These are phyloP conservation scores for Ellobium chinense DNA, from an alignment of 2,888 invertebrate genomes.

Conservation along the genomic window DNA sequence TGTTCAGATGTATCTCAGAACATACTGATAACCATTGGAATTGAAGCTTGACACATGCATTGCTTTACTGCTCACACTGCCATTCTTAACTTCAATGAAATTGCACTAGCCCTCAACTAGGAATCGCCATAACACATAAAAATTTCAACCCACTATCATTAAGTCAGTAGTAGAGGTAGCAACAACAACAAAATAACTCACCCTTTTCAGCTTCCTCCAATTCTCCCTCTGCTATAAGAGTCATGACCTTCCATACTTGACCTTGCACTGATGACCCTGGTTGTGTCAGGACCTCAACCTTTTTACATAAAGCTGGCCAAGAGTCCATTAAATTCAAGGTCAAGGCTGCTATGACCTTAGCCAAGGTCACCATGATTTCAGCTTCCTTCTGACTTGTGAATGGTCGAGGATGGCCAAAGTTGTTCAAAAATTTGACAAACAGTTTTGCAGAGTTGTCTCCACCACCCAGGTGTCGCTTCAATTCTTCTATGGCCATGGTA, in stretches of 20 bases:
- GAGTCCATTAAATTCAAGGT: slow-evolving; percentile 48
- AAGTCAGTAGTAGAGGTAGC: too few species aligned
- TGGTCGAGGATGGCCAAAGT: slow-evolving; percentile 66
- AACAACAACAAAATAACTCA: too few species aligned
- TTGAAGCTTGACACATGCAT: too few species aligned
- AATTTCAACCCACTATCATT: too few species aligned
- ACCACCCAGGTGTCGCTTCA: slow-evolving; percentile 58
- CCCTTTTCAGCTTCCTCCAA: slow-evolving; percentile 22
- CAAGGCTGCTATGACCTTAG: slow-evolving; percentile 41
- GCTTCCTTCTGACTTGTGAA: slow-evolving; percentile 56
- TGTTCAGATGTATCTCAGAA: too few species aligned
- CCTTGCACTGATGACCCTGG: neutral
- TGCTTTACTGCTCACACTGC: too few species aligned
- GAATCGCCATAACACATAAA: too few species aligned
- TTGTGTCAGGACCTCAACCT: slow-evolving; percentile 52
- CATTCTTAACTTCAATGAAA: too few species aligned
- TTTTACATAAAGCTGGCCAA: slow-evolving; percentile 46
- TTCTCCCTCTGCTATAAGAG: neutral
- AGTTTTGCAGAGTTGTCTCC: slow-evolving; percentile 57
- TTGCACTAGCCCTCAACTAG: too few species aligned
- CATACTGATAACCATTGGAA: too few species aligned
- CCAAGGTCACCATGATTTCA: slow-evolving; percentile 35
- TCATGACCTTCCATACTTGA: neutral
- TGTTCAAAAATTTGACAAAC: slow-evolving; percentile 60
- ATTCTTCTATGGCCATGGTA: slow-evolving; percentile 48